Evolutionary conservation across 2,113 vertebrate species (phyloP).

Genomic region (Corythaeola cristata): DNA sequence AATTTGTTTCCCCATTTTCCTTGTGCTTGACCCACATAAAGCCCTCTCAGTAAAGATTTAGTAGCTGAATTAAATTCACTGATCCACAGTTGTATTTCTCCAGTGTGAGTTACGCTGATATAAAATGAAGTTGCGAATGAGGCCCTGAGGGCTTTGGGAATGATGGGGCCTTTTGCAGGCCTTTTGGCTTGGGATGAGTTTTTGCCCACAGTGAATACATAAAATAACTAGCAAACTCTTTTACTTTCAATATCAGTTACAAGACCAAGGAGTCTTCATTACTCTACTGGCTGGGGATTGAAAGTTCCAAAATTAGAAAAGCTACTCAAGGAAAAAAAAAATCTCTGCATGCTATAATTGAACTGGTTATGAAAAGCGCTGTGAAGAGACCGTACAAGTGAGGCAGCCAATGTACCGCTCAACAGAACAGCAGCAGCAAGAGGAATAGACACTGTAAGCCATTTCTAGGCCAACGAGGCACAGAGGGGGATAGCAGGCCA

Average conservation of each 20-base stretch:
- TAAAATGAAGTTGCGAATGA: conserved; percentile 37
- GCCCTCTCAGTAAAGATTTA: conserved; percentile 17
- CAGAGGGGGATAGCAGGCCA: conserved; percentile 9
- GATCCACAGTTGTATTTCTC: conserved; percentile 35
- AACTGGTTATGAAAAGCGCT: conserved; percentile 54
- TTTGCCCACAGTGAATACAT: conserved; percentile 46
- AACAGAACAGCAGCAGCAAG: conserved; percentile 48
- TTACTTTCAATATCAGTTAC: conserved; percentile 46
- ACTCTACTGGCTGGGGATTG: conserved; percentile 33
- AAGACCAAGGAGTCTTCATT: conserved; percentile 43
- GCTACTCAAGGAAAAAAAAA: conserved; percentile 30
- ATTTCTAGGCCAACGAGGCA: conserved; percentile 47
- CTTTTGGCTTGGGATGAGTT: conserved; percentile 18
- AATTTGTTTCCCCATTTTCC: conserved; percentile 3
- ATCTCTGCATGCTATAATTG: conserved; percentile 45
- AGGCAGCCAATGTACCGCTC: conserved; percentile 22
- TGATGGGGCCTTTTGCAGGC: conserved; percentile 20
- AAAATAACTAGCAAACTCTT: conserved; percentile 60
- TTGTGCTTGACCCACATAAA: conserved; percentile 58
- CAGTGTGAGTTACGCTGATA: conserved; percentile 39
- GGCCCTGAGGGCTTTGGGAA: conserved; percentile 40
- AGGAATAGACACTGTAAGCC: background rate
- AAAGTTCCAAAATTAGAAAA: conserved; percentile 44
- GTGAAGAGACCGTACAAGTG: conserved; percentile 46
- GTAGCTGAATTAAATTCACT: conserved; percentile 48